Percentiles rank a stretch among this genome's conserved stretches.
These are phyloP conservation scores for Gallinago jamesoni DNA, from an alignment of 2,113 vertebrate genomes.

Conservation along the genomic window DNA sequence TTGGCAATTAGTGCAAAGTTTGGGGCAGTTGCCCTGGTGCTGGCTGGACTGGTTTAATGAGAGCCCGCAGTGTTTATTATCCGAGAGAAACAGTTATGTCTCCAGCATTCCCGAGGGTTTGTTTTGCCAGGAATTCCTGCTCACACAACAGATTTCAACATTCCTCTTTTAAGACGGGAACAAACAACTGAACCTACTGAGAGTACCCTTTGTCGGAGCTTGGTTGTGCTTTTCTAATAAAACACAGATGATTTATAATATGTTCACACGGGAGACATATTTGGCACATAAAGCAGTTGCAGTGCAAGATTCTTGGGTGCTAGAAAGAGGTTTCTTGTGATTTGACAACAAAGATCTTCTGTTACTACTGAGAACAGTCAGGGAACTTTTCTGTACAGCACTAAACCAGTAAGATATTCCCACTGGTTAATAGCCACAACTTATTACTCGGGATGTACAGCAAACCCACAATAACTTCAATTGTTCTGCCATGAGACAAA, in stretches of 20 bases:
- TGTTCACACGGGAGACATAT: slow-evolving; percentile 7
- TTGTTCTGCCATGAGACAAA: background rate
- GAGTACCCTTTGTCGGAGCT: slow-evolving; percentile 50
- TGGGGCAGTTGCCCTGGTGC: background rate
- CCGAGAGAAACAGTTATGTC: slow-evolving; percentile 18
- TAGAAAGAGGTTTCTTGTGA: slow-evolving; percentile 41
- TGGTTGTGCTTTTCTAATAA: slow-evolving; percentile 52
- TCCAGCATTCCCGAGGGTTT: slow-evolving; percentile 34
- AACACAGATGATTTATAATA: slow-evolving; percentile 63
- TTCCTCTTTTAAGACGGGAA: slow-evolving; percentile 11
- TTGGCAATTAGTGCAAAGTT: background rate
- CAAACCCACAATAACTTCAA: background rate
- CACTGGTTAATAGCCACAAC: background rate
- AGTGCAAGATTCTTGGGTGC: slow-evolving; percentile 19
- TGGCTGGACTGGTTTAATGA: background rate
- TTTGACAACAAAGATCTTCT: slow-evolving; percentile 46
- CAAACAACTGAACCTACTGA: slow-evolving; percentile 54
- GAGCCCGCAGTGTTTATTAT: slow-evolving; percentile 39
- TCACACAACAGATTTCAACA: slow-evolving; percentile 52
- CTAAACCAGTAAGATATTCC: background rate
- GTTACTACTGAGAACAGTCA: background rate
- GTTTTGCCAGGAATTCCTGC: slow-evolving; percentile 27
- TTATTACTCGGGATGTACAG: background rate
- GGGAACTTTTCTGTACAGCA: background rate
- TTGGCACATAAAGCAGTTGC: slow-evolving; percentile 19